Percentiles rank a stretch among this genome's conserved stretches.
phyloP scores from a whole-genome alignment of 2,888 invertebrate genomes.

The Philopedon plagiatum region DNA sequence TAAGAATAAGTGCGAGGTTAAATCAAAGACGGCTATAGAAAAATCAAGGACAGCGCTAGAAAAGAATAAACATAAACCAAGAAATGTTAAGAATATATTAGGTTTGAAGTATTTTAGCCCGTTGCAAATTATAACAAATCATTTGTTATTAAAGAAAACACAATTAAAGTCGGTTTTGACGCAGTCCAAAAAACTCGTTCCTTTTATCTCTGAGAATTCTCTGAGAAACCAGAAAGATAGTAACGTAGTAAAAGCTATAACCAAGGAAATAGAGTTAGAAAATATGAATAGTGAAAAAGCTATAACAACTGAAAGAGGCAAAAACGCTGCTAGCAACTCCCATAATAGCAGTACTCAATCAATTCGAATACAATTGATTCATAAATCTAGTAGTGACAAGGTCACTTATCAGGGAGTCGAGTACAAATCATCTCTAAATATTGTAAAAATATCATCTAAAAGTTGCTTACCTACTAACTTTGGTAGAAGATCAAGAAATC shows the following conservation, averaged over 20 bases:
- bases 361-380: slow-evolving; percentile 52
- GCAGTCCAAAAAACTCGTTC: background rate
- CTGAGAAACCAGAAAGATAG: background rate
- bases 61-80: background rate
- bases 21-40: too few species aligned
- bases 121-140: slow-evolving; percentile 32
- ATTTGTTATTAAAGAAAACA: slow-evolving; percentile 26
- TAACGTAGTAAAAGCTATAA: background rate
- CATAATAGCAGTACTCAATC: slow-evolving; percentile 19
- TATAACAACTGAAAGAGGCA: too few species aligned
- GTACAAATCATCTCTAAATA: slow-evolving; percentile 51
- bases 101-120: slow-evolving; percentile 29
- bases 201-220: background rate
- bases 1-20: background rate
- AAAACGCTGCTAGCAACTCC: background rate
- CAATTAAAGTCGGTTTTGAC: slow-evolving; percentile 24
- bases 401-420: slow-evolving; percentile 51
- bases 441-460: slow-evolving; percentile 50
- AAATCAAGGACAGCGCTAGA: background rate
- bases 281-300: background rate
- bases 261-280: background rate
- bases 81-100: slow-evolving; percentile 5
- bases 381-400: slow-evolving; percentile 48
- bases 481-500: background rate
- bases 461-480: slow-evolving; percentile 1